These are phyloP conservation scores for Vanacampus margaritifer DNA, from an alignment of 2,113 vertebrate species.

Conservation along the genomic window DNA sequence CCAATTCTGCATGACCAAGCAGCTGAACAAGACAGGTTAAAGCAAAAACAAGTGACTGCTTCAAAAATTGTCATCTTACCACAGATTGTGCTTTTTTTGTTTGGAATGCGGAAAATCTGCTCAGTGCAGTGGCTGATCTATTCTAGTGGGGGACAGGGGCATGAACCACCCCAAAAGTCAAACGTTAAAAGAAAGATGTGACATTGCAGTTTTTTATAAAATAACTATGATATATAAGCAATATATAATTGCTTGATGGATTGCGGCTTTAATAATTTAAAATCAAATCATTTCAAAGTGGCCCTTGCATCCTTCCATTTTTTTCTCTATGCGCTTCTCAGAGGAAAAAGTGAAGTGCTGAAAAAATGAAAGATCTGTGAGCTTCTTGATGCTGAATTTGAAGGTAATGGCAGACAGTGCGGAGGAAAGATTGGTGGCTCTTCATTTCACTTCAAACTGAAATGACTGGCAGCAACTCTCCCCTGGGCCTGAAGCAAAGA, in stretches of 20 bases:
- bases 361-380: slow-evolving; percentile 8
- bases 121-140: not conserved
- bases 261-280: not conserved
- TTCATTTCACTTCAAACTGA: slow-evolving; percentile 56
- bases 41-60: not conserved
- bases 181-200: too few species aligned
- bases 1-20: not conserved
- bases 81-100: not conserved
- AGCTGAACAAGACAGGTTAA: not conserved
- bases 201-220: too few species aligned
- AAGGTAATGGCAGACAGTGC: slow-evolving; percentile 51
- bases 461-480: slow-evolving; percentile 55
- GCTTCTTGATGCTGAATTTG: slow-evolving; percentile 55
- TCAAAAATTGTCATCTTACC: not conserved
- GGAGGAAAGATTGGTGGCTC: slow-evolving; percentile 48
- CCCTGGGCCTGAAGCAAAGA: slow-evolving; percentile 15
- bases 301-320: not conserved
- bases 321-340: not conserved
- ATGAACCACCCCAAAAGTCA: too few species aligned
- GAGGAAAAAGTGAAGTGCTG: not conserved
- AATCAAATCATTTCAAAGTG: not conserved
- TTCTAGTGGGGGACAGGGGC: too few species aligned
- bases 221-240: too few species aligned
- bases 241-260: not conserved
- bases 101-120: not conserved